Percentiles rank a stretch among this genome's conserved stretches.
Conservation (phyloP, 1,140 invertebrate species). For the Bombus ignitus region DNA sequence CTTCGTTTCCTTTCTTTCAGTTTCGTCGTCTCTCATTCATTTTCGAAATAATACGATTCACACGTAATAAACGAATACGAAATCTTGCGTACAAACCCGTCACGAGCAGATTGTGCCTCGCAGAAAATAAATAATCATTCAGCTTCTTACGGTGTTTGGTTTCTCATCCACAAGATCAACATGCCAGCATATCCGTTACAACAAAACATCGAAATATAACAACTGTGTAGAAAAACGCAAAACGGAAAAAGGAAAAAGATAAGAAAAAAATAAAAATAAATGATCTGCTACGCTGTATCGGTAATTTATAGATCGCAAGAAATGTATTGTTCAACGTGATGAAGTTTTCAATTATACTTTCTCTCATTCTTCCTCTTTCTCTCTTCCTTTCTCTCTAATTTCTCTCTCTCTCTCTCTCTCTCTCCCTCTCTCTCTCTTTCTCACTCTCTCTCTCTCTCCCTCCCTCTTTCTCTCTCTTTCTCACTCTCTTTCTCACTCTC, state of each 20-base stretch:
- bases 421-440: background rate
- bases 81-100: background rate
- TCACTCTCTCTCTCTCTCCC: background rate
- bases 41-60: background rate
- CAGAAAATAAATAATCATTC: constrained; percentile 65
- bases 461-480: background rate
- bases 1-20: background rate
- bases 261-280: constrained; percentile 12
- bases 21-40: too few species aligned
- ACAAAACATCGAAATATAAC: constrained; percentile 63
- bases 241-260: constrained; percentile 48
- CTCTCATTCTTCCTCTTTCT: background rate
- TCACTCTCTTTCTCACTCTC: background rate
- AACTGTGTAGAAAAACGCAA: constrained; percentile 56
- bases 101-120: constrained; percentile 60
- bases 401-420: background rate
- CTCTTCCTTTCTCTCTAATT: background rate
- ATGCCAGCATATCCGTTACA: constrained; percentile 72
- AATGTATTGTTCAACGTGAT: constrained; percentile 13
- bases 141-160: constrained; percentile 57
- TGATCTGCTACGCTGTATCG: background rate
- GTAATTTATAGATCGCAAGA: constrained; percentile 3
- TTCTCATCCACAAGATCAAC: constrained; percentile 64
- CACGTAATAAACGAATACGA: background rate
- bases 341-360: constrained; percentile 36